Base-by-base conservation (phyloP, 2,113 vertebrate genomes). In the Hippocampus abdominalis region DNA sequence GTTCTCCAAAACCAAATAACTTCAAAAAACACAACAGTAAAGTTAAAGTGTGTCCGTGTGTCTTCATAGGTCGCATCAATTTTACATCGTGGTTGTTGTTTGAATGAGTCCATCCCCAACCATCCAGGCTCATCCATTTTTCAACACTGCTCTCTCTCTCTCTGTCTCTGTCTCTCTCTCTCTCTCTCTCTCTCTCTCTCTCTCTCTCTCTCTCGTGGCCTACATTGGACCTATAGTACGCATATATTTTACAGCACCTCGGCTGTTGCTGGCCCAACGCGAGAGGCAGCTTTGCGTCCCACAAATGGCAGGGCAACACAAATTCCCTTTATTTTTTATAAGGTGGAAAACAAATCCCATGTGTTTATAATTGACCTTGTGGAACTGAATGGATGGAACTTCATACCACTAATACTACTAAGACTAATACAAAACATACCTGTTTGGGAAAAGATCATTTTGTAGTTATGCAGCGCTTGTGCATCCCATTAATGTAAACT, bases 1-100 rank as follows among this genome's bases (percentile, higher is more conserved):
- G 80, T 81, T 84, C 81, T 84, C 86, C 79, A 74, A 88, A 86
- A 77, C 81, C 76, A 72, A 86, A 80, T 57, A 1, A 82, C 76
- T 69, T 78, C 79, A 79, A 74, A 81, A 84, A 87, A 87, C 80
- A 80, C 71, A 73, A 77, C 3, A 74, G 4, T 81, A 84, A 77
- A 81, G 74, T 42, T 64, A 89, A 80, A 16, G 16, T 59, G 25
- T 49, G 73, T 77, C 57, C 40, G 3, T 36, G 18, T 57, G 29
- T 51, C 72, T 82, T 62, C 61, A 39, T 42, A 25, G 61, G 69
- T 70, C 73, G 72, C 76, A 81, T 83, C 36, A 46, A 72, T 81
- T 77, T 86, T 81, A 77, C 81, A 73, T 82, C 60, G 42, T 70
- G 42, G 71, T 66, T 44, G 13, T 44, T 15, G 36, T 57, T 68